A percentile compares a stretch with the other conserved stretches of the same genome.
Evolutionary conservation across 2,888 invertebrate genomes (phyloP).

Genomic region (Hypomecis punctinalis): DNA sequence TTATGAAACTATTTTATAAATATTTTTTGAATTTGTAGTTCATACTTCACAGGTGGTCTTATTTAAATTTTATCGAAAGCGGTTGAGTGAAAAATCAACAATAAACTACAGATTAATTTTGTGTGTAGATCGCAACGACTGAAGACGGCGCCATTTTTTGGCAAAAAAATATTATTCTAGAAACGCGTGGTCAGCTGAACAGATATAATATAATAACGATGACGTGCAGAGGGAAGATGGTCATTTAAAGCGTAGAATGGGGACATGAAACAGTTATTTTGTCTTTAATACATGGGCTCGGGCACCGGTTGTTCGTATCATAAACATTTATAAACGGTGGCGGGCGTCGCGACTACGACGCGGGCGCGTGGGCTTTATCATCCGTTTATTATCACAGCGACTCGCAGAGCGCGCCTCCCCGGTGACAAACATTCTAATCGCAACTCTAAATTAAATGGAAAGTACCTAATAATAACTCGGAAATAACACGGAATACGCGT

Average conservation of each 20-base stretch:
- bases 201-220: too few relatives aligned
- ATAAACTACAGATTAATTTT: too few relatives aligned
- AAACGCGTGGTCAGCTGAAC: too few relatives aligned
- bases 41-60: too few relatives aligned
- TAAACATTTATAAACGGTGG: slow-evolving; percentile 16
- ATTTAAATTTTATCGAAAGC: too few relatives aligned
- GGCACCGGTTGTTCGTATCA: slow-evolving; percentile 8
- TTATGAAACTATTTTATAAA: too few relatives aligned
- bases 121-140: too few relatives aligned
- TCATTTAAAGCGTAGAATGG: not conserved
- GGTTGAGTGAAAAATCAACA: too few relatives aligned
- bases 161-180: too few relatives aligned
- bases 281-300: not conserved
- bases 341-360: slow-evolving; percentile 1
- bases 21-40: too few relatives aligned
- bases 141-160: too few relatives aligned
- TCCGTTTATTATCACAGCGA: slow-evolving; percentile 21
- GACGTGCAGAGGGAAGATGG: too few relatives aligned
- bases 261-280: slow-evolving; percentile 4
- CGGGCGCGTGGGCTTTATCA: slow-evolving; percentile 23
- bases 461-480: not conserved
- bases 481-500: not conserved
- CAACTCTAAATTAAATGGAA: slow-evolving; percentile 5
- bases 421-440: slow-evolving; percentile 23
- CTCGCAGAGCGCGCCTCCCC: slow-evolving; percentile 7